These are phyloP conservation scores for Sepiola atlantica DNA, from an alignment of 2,888 invertebrate genomes.

Conservation along the genomic window DNA sequence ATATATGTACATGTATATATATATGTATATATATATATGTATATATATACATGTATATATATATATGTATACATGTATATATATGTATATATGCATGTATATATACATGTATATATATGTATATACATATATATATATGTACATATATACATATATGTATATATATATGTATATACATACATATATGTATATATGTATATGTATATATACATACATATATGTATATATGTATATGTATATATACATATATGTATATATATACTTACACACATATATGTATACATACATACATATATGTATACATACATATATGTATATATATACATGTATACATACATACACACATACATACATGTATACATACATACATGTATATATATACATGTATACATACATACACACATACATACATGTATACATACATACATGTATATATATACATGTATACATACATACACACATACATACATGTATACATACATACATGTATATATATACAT, in stretches of 20 bases:
- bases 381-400: background rate
- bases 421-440: no score
- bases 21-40: background rate
- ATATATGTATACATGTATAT: background rate
- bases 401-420: background rate
- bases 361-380: background rate
- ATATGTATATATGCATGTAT: background rate
- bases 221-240: background rate
- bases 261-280: background rate
- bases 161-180: background rate
- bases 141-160: background rate
- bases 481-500: background rate
- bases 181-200: background rate
- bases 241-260: background rate
- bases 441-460: background rate
- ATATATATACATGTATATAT: background rate
- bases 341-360: background rate
- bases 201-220: background rate
- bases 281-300: background rate
- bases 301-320: background rate
- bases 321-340: background rate
- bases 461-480: background rate
- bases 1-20: background rate
- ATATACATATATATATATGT: background rate
- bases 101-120: background rate